Base-by-base conservation (phyloP, 2,888 invertebrate genomes). In the Liposcelis brunnea region DNA sequence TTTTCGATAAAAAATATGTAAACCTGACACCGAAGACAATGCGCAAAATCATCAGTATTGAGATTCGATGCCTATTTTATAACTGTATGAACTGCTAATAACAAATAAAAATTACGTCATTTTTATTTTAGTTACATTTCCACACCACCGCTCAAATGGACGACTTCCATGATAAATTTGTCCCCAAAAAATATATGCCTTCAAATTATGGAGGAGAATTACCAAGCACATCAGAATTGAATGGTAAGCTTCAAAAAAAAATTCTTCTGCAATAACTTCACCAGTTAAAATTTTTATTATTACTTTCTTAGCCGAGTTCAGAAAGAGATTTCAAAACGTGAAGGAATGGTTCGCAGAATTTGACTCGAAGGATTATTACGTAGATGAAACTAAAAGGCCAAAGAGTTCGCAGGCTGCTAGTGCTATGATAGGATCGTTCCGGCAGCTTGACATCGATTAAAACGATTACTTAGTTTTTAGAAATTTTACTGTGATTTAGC, bases 201-300 rank as follows among this genome's bases (percentile, higher is more conserved):
- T 59, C 60, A n/a, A 66, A 67, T 48, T 56, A 65, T 15, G 67
- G 66, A 11, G 67, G 67, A 2, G 57, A 59, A 15, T 55, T 53
- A 31, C 55, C 55, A 11, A 51, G 54, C 7, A 45, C 58, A 2
- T 45, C 51, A 26, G 55, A 58, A 10, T 49, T 59, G 2, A 54
- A 52, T 43, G 52, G 59, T 60, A 52, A 50, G 35, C 10, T 32
- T 32, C 32, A 32, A 32, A n/a, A 32, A 32, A n/a, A 32, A 32
- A 32, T 11, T 32, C n/a, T n/a, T n/a, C 32, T n/a, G 32, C 10
- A 32, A n/a, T 32, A 32, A 32, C 32, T 32, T 32, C 32, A 32
- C 32, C n/a, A n/a, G n/a, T n/a, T n/a, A n/a, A n/a, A n/a, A n/a
- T n/a, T n/a, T n/a, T n/a, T n/a, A n/a, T n/a, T n/a, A n/a, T n/a